phyloP scores from a whole-genome alignment of 2,113 vertebrate genomes.

The Pholis gunnellus region DNA sequence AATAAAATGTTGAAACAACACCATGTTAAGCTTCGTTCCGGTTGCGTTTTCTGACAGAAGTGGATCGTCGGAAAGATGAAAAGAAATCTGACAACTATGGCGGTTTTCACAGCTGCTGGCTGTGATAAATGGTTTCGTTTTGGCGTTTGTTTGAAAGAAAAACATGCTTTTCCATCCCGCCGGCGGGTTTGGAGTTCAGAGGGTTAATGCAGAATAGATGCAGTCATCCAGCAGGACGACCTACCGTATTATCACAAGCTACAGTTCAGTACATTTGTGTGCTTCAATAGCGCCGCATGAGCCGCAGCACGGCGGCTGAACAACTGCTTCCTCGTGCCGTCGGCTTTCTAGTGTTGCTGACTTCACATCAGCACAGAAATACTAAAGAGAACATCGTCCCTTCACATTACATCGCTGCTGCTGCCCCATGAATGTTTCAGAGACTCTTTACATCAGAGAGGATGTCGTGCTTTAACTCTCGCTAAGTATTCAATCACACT shows the following conservation, averaged over 20 bases:
- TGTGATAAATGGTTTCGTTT: too few relatives aligned
- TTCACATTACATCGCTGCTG: slow-evolving; percentile 31
- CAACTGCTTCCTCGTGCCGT: slow-evolving; percentile 17
- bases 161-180: too few relatives aligned
- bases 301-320: slow-evolving; percentile 26
- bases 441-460: not conserved
- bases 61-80: too few relatives aligned
- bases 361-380: slow-evolving; percentile 14
- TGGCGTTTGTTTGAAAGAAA: too few relatives aligned
- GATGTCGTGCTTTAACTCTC: not conserved
- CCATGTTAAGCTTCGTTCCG: too few relatives aligned
- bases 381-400: slow-evolving; percentile 24
- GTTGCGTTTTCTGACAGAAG: too few relatives aligned
- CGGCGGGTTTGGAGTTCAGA: too few relatives aligned
- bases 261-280: not conserved
- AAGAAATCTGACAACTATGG: too few relatives aligned
- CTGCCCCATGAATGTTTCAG: slow-evolving; percentile 33
- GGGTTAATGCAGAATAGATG: slow-evolving; percentile 2
- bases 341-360: slow-evolving; percentile 35
- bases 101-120: too few relatives aligned
- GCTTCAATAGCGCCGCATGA: slow-evolving; percentile 19
- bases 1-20: too few relatives aligned
- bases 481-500: too few relatives aligned
- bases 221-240: not conserved
- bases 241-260: not conserved